Base-by-base conservation (phyloP, 2,113 vertebrate species). In the Cyprinus carpio region DNA sequence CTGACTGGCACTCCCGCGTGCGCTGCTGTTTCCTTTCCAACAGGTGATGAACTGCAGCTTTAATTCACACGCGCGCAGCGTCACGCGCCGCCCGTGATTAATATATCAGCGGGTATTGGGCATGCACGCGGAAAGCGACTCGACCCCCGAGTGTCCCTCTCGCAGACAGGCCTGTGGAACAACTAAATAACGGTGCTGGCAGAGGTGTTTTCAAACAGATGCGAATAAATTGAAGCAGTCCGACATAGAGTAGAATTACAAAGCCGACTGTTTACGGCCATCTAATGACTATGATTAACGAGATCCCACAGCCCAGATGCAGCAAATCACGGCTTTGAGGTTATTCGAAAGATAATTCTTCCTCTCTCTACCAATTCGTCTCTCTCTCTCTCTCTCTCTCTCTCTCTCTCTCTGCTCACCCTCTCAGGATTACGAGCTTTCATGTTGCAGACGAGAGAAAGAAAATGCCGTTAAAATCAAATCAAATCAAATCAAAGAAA, bases 301-400 rank as follows among this genome's bases (percentile, higher is more conserved):
- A 54, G 46, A 71, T 16, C 6, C 46, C 18, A 49, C 80, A 69
- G 62, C 64, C 16, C 80, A 82, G 64, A 51, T 82, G 80, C 80
- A 51, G 80, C 46, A 82, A 69, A 82, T 54, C 64, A 69, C 8
- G 64, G 43, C 78, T 81, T 65, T 81, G 78, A 49, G 60, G 58
- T 81, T 49, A 65, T 49, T 27, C 16, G 40, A 81, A 82, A 8
- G 23, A 85, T 75, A 40, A 71, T 72, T 72, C 46, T 82, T 90
- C 89, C 91, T 91, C 79, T 89, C 85, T 82, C 81, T 62, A 87
- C 89, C 77, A 18, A 25, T 25, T 27, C 49, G 2, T 43, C 40
- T 43, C 87, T 64, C 43, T 25, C 65, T 84, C 37, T 43, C 9
- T 43, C 40, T 43, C 40, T 10, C 40, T 9, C 43, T 43, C 40